A percentile compares a stretch with the other conserved stretches of the same genome.
Conservation (phyloP, 2,888 invertebrate species). For the Lordiphosa fenestrarum region DNA sequence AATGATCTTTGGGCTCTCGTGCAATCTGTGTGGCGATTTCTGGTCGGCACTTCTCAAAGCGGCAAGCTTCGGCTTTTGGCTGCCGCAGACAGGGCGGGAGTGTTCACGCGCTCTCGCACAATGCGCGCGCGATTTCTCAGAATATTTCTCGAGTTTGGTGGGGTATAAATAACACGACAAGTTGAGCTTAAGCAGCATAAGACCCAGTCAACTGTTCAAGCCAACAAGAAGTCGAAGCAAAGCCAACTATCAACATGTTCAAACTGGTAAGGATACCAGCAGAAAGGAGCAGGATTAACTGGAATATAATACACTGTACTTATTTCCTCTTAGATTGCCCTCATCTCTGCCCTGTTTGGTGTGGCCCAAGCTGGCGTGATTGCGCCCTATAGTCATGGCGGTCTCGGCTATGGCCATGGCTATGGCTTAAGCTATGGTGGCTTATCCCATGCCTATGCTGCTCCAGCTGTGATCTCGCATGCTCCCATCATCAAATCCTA, state of each 20-base stretch:
- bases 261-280: conserved; percentile 79
- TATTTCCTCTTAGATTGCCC: conserved; percentile 61
- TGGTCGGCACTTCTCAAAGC: conserved; percentile 30
- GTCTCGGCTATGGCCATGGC: conserved; percentile 69
- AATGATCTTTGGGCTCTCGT: conserved; percentile 22
- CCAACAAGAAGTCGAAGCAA: conserved; percentile 58
- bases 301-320: neutral
- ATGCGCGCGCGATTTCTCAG: conserved; percentile 48
- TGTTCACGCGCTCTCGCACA: conserved; percentile 3
- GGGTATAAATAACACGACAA: conserved; percentile 79
- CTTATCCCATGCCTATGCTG: conserved; percentile 62
- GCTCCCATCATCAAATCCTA: conserved; percentile 75
- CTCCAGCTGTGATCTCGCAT: conserved; percentile 71
- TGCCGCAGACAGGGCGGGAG: conserved; percentile 27
- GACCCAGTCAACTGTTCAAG: conserved; percentile 72
- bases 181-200: conserved; percentile 77
- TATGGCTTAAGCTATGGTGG: conserved; percentile 71
- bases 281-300: conserved; percentile 25
- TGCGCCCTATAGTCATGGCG: conserved; percentile 70
- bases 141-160: conserved; percentile 64
- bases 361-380: conserved; percentile 80
- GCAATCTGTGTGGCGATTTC: conserved; percentile 17
- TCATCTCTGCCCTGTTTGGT: conserved; percentile 80
- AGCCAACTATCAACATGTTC: conserved; percentile 77
- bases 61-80: conserved; percentile 32